Conservation (phyloP, 2,797 vertebrate species). For the Pseudochaenichthys georgianus region DNA sequence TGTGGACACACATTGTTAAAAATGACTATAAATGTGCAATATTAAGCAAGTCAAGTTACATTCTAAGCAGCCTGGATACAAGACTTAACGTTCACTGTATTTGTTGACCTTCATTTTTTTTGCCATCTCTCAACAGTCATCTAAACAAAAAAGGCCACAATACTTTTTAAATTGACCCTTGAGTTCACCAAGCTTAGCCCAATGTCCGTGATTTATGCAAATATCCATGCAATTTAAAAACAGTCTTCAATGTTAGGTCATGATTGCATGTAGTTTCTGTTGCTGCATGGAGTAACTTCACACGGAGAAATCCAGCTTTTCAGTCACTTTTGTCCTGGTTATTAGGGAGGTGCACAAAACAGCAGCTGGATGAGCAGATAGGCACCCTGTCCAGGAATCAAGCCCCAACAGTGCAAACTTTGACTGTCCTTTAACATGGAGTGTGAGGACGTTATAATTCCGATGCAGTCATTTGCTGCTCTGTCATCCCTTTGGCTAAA, state of each 20-base stretch:
- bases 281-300: slow-evolving; percentile 53
- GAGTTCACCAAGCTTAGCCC: slow-evolving; percentile 11
- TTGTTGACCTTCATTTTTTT: not conserved
- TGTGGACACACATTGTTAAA: not conserved
- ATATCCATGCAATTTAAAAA: slow-evolving; percentile 22
- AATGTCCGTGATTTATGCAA: slow-evolving; percentile 9
- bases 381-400: slow-evolving; percentile 30
- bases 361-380: slow-evolving; percentile 38
- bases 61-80: slow-evolving; percentile 8
- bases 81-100: not conserved
- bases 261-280: slow-evolving; percentile 31
- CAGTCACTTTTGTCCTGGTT: slow-evolving; percentile 41
- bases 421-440: not conserved
- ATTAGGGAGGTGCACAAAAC: slow-evolving; percentile 11
- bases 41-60: slow-evolving; percentile 23
- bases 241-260: slow-evolving; percentile 3
- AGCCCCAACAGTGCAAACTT: not conserved
- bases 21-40: slow-evolving; percentile 30
- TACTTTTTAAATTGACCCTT: not conserved
- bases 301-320: slow-evolving; percentile 56
- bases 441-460: slow-evolving; percentile 4
- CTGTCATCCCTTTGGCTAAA: slow-evolving; percentile 33
- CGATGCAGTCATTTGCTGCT: slow-evolving; percentile 30
- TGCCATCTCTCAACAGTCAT: not conserved
- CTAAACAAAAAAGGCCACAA: slow-evolving; percentile 2